These are phyloP conservation scores for Malurus melanocephalus DNA, from an alignment of 2,113 vertebrate genomes.

Conservation along the genomic window DNA sequence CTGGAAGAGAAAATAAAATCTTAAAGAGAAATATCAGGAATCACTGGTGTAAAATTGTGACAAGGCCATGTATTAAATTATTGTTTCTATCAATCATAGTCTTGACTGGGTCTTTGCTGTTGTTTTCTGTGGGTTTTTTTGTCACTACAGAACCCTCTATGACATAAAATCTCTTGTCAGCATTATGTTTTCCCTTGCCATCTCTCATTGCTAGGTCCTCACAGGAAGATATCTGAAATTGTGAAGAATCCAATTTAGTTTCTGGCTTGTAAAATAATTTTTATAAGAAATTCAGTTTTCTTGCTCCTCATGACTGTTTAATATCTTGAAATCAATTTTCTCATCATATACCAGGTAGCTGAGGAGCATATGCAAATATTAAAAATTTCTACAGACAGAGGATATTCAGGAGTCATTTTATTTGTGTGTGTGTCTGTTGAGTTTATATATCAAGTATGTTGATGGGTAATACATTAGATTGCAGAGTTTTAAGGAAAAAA, in stretches of 20 bases:
- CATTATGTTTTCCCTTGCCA: neutral
- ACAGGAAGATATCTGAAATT: neutral
- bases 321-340: neutral
- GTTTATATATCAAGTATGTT: neutral
- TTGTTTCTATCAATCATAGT: neutral
- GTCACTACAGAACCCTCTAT: neutral
- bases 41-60: neutral
- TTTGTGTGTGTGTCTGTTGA: neutral
- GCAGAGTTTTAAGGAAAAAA: neutral
- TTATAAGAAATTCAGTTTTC: neutral
- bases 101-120: neutral
- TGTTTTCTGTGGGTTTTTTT: neutral
- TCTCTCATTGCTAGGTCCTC: neutral
- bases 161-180: neutral
- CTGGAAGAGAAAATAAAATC: neutral
- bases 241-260: fast-evolving
- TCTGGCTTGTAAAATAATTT: neutral
- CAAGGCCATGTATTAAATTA: neutral
- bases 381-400: neutral
- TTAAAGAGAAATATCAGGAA: neutral
- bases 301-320: neutral
- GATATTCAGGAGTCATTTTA: neutral
- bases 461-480: neutral
- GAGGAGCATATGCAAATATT: neutral
- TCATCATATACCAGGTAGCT: neutral